Evolutionary conservation across 2,888 invertebrate genomes (phyloP), one percentile per base, ranked within the genome.

Genomic region (Capitulum mitella): DNA sequence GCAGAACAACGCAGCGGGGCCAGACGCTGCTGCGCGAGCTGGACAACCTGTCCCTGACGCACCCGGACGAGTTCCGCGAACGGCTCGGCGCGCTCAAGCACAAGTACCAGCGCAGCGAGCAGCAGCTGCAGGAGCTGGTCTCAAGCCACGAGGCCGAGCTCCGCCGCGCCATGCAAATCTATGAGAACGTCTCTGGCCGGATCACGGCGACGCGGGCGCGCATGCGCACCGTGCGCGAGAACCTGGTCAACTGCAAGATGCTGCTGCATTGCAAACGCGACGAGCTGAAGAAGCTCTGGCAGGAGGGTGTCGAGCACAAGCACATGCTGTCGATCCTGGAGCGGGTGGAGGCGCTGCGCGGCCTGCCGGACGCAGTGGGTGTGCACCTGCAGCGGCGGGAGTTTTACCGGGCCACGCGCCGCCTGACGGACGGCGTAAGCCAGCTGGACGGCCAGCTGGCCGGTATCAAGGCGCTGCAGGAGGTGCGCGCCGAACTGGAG

Each of bases 271-370:
- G 97, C 85, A 91, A 95, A 79, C 89, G 97, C 58, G 97, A 97
- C 84, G 98, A 98, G 85, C 87, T 99, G 80, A 92, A 94, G 83
- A 92, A 95, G 82, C 88, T 98, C 79, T 98, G 98, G 97, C 89
- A 94, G 12, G 97, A 98, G 85, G 95, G 96, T 0, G 90, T 98
- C n/a, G 96, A 98, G 84, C 97, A 98, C 84, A 95, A 95, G 84
- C 92, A 96, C 84, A 93, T 95, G 79, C 86, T 97, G 70, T 90
- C 93, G 82, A 90, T 97, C 86, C 86, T 98, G 74, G 93, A 96
- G 83, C 93, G 97, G 87, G 95, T 97, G 93, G 93, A 86, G 88
- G 90, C 29, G 43, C 29, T 75, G 46, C 40, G 75, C n/a, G 90
- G 91, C 85, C 91, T 93, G 80, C 91, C 92, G 76, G 89, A 90